Evolutionary conservation across 2,113 vertebrate species (phyloP), one percentile per base, ranked within the genome.

Genomic region (Gopherus evgoodei): DNA sequence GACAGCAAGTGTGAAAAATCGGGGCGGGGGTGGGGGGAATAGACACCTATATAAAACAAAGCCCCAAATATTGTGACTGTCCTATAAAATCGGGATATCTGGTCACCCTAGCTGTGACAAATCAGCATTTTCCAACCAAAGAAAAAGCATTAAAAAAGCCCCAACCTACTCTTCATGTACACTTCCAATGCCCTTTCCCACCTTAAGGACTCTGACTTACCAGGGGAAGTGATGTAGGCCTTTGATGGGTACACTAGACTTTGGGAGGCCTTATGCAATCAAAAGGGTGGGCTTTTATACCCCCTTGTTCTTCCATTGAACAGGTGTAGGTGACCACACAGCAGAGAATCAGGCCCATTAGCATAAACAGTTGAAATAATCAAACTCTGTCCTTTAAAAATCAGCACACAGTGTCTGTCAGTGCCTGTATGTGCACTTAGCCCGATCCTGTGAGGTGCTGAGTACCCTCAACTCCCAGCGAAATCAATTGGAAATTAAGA

Each of bases 361-460:
- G 24, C 6, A 44, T 13, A 22, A 87, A 53, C 27, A 38, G 6
- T 31, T 4, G n/a, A n/a, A 86, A 29, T 38, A 29, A 89, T 38
- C 8, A 50, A 24, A 12, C 24, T 16, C 35, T 25, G 81, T 13
- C 19, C 1, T 79, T 31, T 53, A 35, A 8, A 50, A 8, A 17
- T 11, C 22, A 0, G 0, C 29, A 27, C 12, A 10, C 3, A 0
- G 0, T 35, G 50, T 53, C 29, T 24, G 5, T 13, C 49, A 35
- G 4, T 6, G 17, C 57, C 19, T 11, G 35, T 69, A 38, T 7
- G 75, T 22, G 8, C 25, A 19, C 27, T 42, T n/a, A 22, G n/a
- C 7, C n/a, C 19, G 4, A 50, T 38, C 38, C 42, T 7, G 65
- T 24, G 14, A 57, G n/a, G 11, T 21, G 44, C 59, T 47, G n/a